Evolutionary conservation across 1,140 invertebrate species (phyloP).

Genomic region (Halotydeus destructor): DNA sequence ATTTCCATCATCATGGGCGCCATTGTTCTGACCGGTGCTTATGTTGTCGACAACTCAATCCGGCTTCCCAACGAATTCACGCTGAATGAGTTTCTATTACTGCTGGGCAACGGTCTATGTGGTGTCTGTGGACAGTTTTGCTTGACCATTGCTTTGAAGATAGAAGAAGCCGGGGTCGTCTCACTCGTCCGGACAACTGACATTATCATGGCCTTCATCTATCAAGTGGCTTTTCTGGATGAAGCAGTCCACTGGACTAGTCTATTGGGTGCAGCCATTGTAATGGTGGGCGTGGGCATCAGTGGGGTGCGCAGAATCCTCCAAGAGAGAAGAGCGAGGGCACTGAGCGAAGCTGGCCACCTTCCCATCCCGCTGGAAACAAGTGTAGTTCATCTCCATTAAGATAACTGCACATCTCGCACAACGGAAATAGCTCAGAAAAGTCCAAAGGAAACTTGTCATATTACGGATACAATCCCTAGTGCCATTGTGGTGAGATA

Average conservation of each 20-base stretch:
- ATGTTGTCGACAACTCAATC: background rate
- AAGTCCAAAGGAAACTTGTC: too few relatives aligned
- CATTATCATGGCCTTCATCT: slow-evolving; percentile 63
- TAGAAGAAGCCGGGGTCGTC: slow-evolving; percentile 64
- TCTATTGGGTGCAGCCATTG: slow-evolving; percentile 7
- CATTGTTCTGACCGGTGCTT: background rate
- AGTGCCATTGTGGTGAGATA: too few relatives aligned
- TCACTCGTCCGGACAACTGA: slow-evolving; percentile 65
- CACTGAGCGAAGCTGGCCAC: too few relatives aligned
- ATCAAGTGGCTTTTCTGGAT: slow-evolving; percentile 9
- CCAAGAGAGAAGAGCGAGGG: too few relatives aligned
- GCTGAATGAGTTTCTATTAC: background rate
- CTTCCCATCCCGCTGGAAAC: too few relatives aligned
- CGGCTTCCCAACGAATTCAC: background rate
- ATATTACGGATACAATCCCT: too few relatives aligned
- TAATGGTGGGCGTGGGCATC: too few relatives aligned
- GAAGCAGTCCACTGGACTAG: slow-evolving; percentile 8
- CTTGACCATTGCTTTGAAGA: slow-evolving; percentile 2
- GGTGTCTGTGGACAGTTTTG: background rate
- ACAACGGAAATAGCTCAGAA: too few relatives aligned
- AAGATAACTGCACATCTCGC: too few relatives aligned
- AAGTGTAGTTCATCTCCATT: too few relatives aligned
- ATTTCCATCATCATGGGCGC: background rate
- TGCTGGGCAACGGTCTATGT: background rate
- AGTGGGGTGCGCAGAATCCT: too few relatives aligned